A percentile compares a stretch with the other conserved stretches of the same genome.
Conservation (phyloP, 2,797 vertebrate species). For the Chaetodon trifasciatus region DNA sequence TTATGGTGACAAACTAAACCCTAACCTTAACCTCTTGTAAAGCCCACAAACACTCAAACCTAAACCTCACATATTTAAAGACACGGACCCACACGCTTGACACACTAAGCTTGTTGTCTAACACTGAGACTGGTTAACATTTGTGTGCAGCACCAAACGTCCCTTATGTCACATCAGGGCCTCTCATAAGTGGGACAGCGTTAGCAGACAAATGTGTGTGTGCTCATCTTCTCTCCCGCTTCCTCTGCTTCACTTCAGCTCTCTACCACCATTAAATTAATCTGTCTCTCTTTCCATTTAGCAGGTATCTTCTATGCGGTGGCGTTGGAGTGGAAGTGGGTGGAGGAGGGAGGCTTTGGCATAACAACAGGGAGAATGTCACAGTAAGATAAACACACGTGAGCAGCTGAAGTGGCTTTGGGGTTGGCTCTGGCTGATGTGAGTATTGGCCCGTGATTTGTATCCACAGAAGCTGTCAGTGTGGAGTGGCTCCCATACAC, state of each 20-base stretch:
- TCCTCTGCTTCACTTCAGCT: slow-evolving; percentile 3
- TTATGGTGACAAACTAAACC: background rate
- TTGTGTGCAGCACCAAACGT: slow-evolving; percentile 5
- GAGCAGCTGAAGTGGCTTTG: slow-evolving; percentile 52
- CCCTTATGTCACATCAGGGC: slow-evolving; percentile 28
- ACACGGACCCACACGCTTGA: background rate
- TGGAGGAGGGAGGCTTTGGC: slow-evolving; percentile 13
- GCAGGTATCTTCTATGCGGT: slow-evolving; percentile 11
- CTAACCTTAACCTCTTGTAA: background rate
- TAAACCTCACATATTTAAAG: background rate
- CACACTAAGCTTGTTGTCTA: background rate
- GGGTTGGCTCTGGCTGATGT: slow-evolving; percentile 32
- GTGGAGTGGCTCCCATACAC: slow-evolving; percentile 53
- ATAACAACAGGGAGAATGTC: slow-evolving; percentile 52
- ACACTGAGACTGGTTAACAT: slow-evolving; percentile 10
- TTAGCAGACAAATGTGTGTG: slow-evolving; percentile 9
- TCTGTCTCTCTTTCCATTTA: slow-evolving; percentile 46
- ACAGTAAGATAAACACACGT: slow-evolving; percentile 51
- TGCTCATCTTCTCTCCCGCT: slow-evolving; percentile 16
- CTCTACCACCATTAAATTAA: slow-evolving; percentile 25
- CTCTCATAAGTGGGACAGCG: slow-evolving; percentile 28
- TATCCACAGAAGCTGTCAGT: slow-evolving; percentile 40
- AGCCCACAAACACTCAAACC: background rate
- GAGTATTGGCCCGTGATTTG: slow-evolving; percentile 55
- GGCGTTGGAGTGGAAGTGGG: slow-evolving; percentile 6